Evolutionary conservation across 2,113 vertebrate species (phyloP).

Genomic region (Paratilapia polleni): DNA sequence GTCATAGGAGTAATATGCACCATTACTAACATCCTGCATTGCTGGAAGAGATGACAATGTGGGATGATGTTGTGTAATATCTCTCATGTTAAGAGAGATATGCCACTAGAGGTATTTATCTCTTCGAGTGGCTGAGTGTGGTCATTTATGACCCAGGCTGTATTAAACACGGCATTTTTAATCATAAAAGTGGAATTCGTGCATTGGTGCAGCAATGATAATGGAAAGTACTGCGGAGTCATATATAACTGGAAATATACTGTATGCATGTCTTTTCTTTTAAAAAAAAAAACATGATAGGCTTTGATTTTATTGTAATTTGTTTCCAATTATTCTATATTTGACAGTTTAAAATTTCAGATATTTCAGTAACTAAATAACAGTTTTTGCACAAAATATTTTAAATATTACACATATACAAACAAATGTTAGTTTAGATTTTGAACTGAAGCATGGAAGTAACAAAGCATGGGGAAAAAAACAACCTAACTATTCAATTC

Average conservation of each 20-base stretch:
- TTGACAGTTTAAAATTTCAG: background rate
- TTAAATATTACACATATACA: background rate
- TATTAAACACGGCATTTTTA: background rate
- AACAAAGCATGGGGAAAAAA: background rate
- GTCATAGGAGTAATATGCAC: background rate
- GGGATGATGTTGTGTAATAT: background rate
- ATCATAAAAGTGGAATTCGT: too few relatives aligned
- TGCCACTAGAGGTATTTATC: background rate
- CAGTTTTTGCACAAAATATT: background rate
- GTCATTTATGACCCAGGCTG: background rate
- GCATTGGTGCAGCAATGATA: too few relatives aligned
- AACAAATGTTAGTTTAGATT: background rate
- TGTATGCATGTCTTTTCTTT: rapidly evolving
- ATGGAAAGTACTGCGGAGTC: background rate
- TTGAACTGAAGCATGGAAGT: background rate
- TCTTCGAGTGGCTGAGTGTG: background rate
- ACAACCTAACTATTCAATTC: background rate
- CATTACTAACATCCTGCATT: background rate
- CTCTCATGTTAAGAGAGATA: background rate
- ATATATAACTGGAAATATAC: background rate
- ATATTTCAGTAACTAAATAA: background rate
- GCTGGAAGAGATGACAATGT: background rate
- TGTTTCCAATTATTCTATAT: background rate
- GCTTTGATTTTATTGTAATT: background rate
- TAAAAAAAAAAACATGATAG: background rate